phyloP scores from a whole-genome alignment of 2,888 invertebrate genomes.

The Lepidocyrtoides sp. region DNA sequence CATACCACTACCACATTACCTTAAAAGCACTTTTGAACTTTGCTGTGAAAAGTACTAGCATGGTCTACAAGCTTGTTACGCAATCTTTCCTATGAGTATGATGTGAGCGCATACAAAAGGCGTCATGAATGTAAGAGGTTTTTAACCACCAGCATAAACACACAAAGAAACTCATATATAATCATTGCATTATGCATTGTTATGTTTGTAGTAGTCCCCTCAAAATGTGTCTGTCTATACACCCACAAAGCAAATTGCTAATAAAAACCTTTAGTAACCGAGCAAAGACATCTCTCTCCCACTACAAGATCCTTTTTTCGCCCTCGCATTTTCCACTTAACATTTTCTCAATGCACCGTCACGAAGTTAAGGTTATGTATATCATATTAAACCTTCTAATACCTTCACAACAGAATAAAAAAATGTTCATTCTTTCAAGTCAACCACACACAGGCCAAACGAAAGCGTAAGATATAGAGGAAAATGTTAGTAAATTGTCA shows the following conservation, averaged over 20 bases:
- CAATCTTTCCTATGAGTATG: not conserved
- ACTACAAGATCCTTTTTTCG: slow-evolving; percentile 46
- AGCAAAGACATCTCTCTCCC: slow-evolving; percentile 28
- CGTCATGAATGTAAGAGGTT: not conserved
- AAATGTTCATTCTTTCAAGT: not conserved
- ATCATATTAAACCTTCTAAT: no score
- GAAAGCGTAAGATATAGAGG: not conserved
- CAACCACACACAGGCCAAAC: slow-evolving; percentile 9
- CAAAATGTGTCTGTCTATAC: slow-evolving; percentile 18
- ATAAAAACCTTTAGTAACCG: slow-evolving; percentile 21
- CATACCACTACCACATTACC: not conserved
- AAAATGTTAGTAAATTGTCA: not conserved
- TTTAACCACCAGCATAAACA: not conserved
- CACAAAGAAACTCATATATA: not conserved
- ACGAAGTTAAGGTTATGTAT: slow-evolving; percentile 30
- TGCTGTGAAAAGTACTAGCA: not conserved
- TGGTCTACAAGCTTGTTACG: not conserved
- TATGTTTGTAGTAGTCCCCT: not conserved
- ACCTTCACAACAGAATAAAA: not conserved
- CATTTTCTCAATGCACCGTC: slow-evolving; percentile 68
- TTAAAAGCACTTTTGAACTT: not conserved
- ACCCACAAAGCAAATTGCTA: slow-evolving; percentile 60
- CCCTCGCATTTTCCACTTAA: slow-evolving; percentile 68
- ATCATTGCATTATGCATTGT: not conserved
- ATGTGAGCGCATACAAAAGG: not conserved